A percentile compares a stretch with the other conserved stretches of the same genome.
phyloP scores from a whole-genome alignment of 2,113 vertebrate species.

The Pollachius pollachius region DNA sequence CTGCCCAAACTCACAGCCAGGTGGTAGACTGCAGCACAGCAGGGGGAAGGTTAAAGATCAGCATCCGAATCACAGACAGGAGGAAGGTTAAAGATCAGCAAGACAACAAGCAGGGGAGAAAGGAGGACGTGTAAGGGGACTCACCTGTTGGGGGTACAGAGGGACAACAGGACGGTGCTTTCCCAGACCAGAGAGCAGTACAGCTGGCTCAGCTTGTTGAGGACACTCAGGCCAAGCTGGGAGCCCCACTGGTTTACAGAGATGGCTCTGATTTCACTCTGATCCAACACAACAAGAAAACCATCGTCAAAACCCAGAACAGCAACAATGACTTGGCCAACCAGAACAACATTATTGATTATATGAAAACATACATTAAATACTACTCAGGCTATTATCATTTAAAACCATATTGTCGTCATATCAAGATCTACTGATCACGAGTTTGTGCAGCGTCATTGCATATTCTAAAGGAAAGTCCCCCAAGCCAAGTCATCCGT shows the following conservation, averaged over 20 bases:
- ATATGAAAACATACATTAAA: too few species aligned
- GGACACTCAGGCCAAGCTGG: slow-evolving; percentile 87
- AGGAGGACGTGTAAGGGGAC: neutral
- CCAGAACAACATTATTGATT: neutral
- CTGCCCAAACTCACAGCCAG: slow-evolving; percentile 93
- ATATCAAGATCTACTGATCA: too few species aligned
- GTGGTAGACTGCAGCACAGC: slow-evolving; percentile 77
- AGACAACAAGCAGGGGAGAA: neutral
- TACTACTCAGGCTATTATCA: too few species aligned
- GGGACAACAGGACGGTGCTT: slow-evolving; percentile 92
- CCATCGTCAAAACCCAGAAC: neutral
- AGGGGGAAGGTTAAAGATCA: neutral
- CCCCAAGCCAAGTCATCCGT: neutral
- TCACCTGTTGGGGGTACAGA: slow-evolving; percentile 94
- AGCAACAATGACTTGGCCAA: neutral
- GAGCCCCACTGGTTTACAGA: slow-evolving; percentile 97
- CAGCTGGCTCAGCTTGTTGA: slow-evolving; percentile 92
- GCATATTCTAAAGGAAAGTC: too few species aligned
- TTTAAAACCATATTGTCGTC: too few species aligned
- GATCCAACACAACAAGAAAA: slow-evolving; percentile 25
- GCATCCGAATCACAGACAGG: neutral
- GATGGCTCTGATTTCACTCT: slow-evolving; percentile 95
- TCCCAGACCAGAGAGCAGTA: slow-evolving; percentile 96
- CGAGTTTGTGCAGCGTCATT: too few species aligned
- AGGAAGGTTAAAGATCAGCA: neutral